Base-by-base conservation (phyloP, 2,113 vertebrate genomes). In the Cottus gobio region DNA sequence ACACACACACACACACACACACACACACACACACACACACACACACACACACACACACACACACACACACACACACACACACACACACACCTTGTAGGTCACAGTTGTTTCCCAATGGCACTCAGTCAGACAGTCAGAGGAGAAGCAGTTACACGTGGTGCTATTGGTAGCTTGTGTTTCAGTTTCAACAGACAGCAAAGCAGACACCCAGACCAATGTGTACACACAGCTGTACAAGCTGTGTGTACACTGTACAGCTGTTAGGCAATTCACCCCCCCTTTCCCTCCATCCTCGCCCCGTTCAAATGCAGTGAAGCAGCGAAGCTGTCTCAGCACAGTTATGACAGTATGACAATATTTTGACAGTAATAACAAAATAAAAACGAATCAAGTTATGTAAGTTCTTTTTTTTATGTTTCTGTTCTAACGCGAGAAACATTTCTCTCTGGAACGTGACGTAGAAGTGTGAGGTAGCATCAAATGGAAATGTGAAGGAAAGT, bases 181-280 rank as follows among this genome's bases (percentile, higher is more conserved):
- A 37, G 12, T 18, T 36, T 31, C 83, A 89, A 88, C 80, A 89
- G 42, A 84, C n/a, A 64, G 37, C 0, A 2, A 26, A 52, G 73
- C 77, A 57, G 50, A 56, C 68, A 66, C 52, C 26, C 52, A 3
- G 37, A 31, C 57, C 31, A 48, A 56, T 0, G 12, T 77, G 63
- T 75, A 73, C 69, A 69, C 76, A 79, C 66, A 87, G 77, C 72
- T 79, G 78, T 31, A 44, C 48, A 60, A 76, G 48, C 83, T 44
- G 65, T 50, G 48, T 48, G 75, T 79, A 86, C 46, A 67, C 60
- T 39, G 56, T 4, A 63, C 78, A 85, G 76, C 74, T 87, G 85
- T 58, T 57, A 11, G 26, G 31, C 12, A 5, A 20, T 64, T 80
- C 69, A 71, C 77, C 52, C 34, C 34, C 30, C 30, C 34, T 34